Evolutionary conservation across 2,113 vertebrate species (phyloP), one percentile per base, ranked within the genome.

Genomic region (Cariama cristata): DNA sequence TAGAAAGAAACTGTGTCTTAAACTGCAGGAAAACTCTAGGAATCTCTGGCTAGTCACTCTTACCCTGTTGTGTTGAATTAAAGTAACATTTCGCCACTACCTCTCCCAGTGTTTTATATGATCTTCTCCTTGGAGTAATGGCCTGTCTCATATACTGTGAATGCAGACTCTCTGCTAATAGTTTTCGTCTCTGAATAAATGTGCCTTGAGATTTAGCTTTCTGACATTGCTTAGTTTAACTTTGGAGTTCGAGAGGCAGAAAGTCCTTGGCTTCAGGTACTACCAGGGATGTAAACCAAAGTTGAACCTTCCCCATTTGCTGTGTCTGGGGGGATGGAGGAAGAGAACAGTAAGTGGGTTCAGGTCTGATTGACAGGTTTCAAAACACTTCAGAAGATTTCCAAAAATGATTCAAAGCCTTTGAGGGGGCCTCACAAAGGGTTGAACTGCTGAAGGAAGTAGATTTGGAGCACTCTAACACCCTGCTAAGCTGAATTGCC

Each of bases 361-460:
- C 42, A 38, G 35, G 67, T 73, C 90, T 90, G 94, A 95, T 60
- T 97, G 95, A 72, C 84, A 69, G 72, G 52, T 86, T 96, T 85
- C 86, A 55, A 95, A 92, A 95, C 73, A 88, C 91, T 96, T 97
- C 66, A 85, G 3, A 94, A 82, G 42, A 94, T 87, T 89, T 81
- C 69, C 20, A 81, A 6, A 97, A 96, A 85, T 42, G 22, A 73
- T 89, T 84, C 38, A 18, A 24, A 79, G 76, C 69, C 91, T 91
- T 89, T 14, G 5, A 85, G 42, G 83, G 80, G 62, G 14, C 83
- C 91, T 91, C 2, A 8, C 79, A 85, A 91, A 95, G 86, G 76
- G 58, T 53, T 91, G 88, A 94, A 79, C 83, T 94, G 86, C 88
- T 91, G 88, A 89, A 89, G 76, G 64, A 91, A 81, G 94, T 79